These are phyloP conservation scores for Helogale parvula DNA, from an alignment of 2,113 vertebrate species.

Conservation along the genomic window DNA sequence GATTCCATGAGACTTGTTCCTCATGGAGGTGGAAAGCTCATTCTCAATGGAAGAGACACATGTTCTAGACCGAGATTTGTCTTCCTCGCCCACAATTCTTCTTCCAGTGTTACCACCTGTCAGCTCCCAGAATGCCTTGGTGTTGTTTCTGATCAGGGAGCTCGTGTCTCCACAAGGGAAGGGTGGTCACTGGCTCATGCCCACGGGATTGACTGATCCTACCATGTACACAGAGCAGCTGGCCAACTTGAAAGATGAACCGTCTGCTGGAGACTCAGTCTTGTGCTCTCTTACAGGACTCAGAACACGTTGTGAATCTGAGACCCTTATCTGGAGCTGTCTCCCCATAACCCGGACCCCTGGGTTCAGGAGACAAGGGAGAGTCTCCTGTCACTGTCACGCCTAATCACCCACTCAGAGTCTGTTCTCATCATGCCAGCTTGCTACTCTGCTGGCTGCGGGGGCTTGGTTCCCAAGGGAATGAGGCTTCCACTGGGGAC, in stretches of 20 bases:
- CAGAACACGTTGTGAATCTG: not conserved
- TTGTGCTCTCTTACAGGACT: not conserved
- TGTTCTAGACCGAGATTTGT: not conserved
- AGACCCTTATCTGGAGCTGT: not conserved
- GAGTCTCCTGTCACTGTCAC: accelerated
- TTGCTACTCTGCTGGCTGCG: not conserved
- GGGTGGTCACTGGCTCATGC: accelerated
- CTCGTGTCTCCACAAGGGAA: not conserved
- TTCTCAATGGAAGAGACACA: accelerated
- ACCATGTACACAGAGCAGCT: accelerated
- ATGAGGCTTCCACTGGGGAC: not conserved
- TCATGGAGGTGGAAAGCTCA: not conserved
- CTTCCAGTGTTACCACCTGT: not conserved
- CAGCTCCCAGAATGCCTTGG: not conserved
- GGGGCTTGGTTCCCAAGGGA: not conserved
- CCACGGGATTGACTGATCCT: not conserved
- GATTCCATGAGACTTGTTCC: no score
- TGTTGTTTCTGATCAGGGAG: not conserved
- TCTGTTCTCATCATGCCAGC: not conserved
- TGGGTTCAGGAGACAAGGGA: not conserved
- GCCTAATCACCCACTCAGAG: no score
- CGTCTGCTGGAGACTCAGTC: not conserved
- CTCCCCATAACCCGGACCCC: accelerated
- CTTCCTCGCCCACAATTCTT: not conserved
- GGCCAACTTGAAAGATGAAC: no score